A percentile compares a stretch with the other conserved stretches of the same genome.
These are phyloP conservation scores for Drosophila arawakana DNA, from an alignment of 1,140 invertebrate genomes.

Conservation along the genomic window DNA sequence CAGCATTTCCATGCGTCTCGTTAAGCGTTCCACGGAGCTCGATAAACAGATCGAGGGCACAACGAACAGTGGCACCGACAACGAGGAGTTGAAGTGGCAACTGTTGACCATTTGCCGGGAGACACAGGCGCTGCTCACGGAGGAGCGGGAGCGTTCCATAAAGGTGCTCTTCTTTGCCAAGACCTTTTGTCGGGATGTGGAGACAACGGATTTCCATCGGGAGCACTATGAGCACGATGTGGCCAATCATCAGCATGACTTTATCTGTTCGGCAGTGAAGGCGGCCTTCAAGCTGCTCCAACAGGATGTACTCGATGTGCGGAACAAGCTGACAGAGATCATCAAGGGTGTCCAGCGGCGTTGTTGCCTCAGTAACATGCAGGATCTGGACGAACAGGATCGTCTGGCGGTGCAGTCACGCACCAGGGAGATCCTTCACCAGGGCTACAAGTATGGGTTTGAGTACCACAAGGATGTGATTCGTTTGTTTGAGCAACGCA, in stretches of 20 bases:
- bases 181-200: constrained; percentile 89
- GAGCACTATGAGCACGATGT: constrained; percentile 84
- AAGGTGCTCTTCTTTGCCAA: constrained; percentile 92
- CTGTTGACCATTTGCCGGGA: constrained; percentile 89
- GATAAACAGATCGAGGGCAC: constrained; percentile 73
- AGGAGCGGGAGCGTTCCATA: constrained; percentile 91
- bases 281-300: constrained; percentile 87
- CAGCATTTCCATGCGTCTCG: constrained; percentile 71
- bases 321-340: constrained; percentile 87
- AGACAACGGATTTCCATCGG: constrained; percentile 85
- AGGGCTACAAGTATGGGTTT: constrained; percentile 95
- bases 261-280: constrained; percentile 86
- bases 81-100: constrained; percentile 80
- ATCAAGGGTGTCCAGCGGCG: constrained; percentile 88
- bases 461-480: constrained; percentile 94
- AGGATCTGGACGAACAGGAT: constrained; percentile 86
- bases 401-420: constrained; percentile 85
- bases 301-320: constrained; percentile 87
- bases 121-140: constrained; percentile 91
- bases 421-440: constrained; percentile 92
- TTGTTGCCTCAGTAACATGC: constrained; percentile 84
- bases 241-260: constrained; percentile 84
- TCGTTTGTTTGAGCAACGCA: constrained; percentile 85
- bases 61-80: constrained; percentile 58
- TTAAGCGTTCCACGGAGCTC: constrained; percentile 69